Percentiles rank a stretch among this genome's conserved stretches.
phyloP scores from a whole-genome alignment of 2,113 vertebrate genomes.

The Pipa parva region DNA sequence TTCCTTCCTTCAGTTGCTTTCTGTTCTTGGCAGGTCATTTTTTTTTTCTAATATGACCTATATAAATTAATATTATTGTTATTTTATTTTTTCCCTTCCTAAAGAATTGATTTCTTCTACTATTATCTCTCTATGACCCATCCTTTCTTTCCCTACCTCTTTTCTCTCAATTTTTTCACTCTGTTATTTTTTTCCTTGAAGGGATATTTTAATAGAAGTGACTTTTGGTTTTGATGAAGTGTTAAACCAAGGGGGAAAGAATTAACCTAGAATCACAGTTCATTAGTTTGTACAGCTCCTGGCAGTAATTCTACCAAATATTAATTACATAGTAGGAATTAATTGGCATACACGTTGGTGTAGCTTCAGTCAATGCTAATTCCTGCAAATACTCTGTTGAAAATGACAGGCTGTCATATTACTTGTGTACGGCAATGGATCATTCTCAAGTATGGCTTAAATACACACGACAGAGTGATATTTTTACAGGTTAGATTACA shows the following conservation, averaged over 20 bases:
- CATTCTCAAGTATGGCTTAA: neutral
- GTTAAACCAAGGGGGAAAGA: conserved; percentile 60
- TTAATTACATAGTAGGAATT: conserved; percentile 88
- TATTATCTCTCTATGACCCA: conserved; percentile 40
- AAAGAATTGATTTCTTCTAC: conserved; percentile 30
- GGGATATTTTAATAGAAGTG: conserved; percentile 70
- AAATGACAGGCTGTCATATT: conserved; percentile 33
- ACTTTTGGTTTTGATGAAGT: conserved; percentile 67
- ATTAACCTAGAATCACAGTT: conserved; percentile 77
- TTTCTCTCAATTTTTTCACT: conserved; percentile 50
- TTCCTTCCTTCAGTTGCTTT: neutral
- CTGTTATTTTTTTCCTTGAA: conserved; percentile 56
- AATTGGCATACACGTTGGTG: conserved; percentile 59
- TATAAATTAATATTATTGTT: conserved; percentile 44
- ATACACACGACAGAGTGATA: neutral
- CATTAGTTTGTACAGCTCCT: conserved; percentile 71
- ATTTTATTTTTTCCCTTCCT: conserved; percentile 30
- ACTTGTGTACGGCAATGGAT: conserved; percentile 9
- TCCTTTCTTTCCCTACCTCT: conserved; percentile 48
- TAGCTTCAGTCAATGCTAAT: conserved; percentile 38
- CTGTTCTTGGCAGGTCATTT: conserved; percentile 1
- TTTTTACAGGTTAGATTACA: too few species aligned
- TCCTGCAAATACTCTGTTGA: conserved; percentile 24
- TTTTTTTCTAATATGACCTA: neutral
- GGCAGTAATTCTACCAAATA: conserved; percentile 65